These are phyloP conservation scores for Pseudococcus viburni DNA, from an alignment of 2,888 invertebrate species.

Conservation along the genomic window DNA sequence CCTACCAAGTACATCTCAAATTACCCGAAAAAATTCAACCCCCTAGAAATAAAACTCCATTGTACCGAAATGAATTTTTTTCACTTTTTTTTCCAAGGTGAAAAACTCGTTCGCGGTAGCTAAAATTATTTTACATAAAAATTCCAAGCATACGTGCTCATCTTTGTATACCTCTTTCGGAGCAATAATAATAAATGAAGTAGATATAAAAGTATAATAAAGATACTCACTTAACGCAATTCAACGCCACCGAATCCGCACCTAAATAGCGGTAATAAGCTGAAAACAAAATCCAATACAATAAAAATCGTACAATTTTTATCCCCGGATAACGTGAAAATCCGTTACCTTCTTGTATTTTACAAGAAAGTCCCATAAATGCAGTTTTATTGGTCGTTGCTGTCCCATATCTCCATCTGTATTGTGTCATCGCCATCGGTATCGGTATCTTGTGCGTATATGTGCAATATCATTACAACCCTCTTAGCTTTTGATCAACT, in stretches of 20 bases:
- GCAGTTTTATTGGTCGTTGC: conserved; percentile 30
- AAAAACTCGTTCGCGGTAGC: background rate
- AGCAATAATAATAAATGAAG: conserved; percentile 22
- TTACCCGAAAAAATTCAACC: conserved; percentile 12
- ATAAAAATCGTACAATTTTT: conserved; percentile 34
- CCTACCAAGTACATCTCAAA: background rate
- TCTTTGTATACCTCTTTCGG: background rate
- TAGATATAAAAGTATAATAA: background rate
- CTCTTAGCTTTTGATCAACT: conserved; percentile 47
- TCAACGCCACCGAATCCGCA: background rate
- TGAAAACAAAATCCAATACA: conserved; percentile 40
- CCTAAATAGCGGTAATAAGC: conserved; percentile 13
- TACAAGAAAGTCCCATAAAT: conserved; percentile 41
- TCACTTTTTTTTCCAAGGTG: background rate
- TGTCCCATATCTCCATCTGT: conserved; percentile 37
- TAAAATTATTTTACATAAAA: conserved; percentile 31
- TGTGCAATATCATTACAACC: conserved; percentile 34
- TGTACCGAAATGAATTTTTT: background rate
- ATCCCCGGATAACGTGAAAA: conserved; percentile 13
- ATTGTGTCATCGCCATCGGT: conserved; percentile 5
- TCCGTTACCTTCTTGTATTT: conserved; percentile 28
- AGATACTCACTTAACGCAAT: conserved; percentile 16
- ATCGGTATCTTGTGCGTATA: background rate
- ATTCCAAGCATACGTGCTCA: conserved; percentile 12
- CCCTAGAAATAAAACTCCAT: background rate